These are phyloP conservation scores for Patella caerulea DNA, from an alignment of 2,888 invertebrate genomes.

Conservation along the genomic window DNA sequence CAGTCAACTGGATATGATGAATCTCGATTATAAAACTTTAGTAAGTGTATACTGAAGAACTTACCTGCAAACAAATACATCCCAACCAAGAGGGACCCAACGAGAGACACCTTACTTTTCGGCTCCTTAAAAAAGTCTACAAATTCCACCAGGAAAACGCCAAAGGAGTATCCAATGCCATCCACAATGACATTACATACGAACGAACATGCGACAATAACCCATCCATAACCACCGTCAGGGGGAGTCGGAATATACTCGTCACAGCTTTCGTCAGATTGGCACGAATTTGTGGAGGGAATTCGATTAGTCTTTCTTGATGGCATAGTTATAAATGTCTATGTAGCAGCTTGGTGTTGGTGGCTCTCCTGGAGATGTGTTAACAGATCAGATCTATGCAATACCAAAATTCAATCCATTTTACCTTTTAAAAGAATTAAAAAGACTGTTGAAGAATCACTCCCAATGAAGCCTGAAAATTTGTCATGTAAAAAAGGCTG, in stretches of 20 bases:
- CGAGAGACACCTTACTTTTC: slow-evolving; percentile 84
- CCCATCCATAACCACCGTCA: slow-evolving; percentile 93
- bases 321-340: not conserved
- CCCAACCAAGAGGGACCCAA: slow-evolving; percentile 90
- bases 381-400: too few relatives aligned
- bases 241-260: slow-evolving; percentile 68
- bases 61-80: slow-evolving; percentile 90
- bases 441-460: too few relatives aligned
- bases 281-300: slow-evolving; percentile 50
- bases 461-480: too few relatives aligned
- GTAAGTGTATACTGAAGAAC: slow-evolving; percentile 17
- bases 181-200: slow-evolving; percentile 94
- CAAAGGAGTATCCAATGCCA: slow-evolving; percentile 93
- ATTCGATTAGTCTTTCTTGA: slow-evolving; percentile 22
- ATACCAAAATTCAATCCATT: too few relatives aligned
- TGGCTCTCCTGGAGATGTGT: too few relatives aligned
- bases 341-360: too few relatives aligned
- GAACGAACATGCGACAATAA: slow-evolving; percentile 91
- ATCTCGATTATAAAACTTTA: too few relatives aligned
- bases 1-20: too few relatives aligned
- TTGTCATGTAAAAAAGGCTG: too few relatives aligned
- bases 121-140: slow-evolving; percentile 80
- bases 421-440: too few relatives aligned
- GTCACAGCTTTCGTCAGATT: slow-evolving; percentile 48
- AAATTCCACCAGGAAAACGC: slow-evolving; percentile 81